Base-by-base conservation (phyloP, 2,113 vertebrate genomes). In the Motacilla tschutschensis region DNA sequence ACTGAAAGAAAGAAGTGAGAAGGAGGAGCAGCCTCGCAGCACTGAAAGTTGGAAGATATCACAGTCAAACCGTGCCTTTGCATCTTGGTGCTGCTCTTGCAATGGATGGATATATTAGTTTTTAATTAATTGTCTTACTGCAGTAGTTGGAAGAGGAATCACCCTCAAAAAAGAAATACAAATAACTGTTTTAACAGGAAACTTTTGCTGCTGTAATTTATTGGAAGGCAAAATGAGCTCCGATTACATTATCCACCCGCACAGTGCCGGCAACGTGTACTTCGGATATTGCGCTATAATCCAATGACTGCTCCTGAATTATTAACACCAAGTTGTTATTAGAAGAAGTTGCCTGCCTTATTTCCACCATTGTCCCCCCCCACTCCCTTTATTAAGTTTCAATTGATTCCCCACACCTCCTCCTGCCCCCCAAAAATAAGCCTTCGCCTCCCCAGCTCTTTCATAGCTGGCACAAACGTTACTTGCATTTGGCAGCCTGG, bases 251-350 rank as follows among this genome's bases (percentile, higher is more conserved):
- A 96, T 93, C 95, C 95, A 90, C 95, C 94, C 94, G 79, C 92
- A 94, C 92, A 95, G 92, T 92, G 93, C 80, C 25, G 36, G 95
- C 92, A 94, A 94, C 41, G 5, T 88, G 75, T 94, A 95, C 95
- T 96, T 96, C 82, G 93, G 94, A 95, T 96, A 96, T 95, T 95
- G 94, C 93, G n/a, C 88, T 95, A 89, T 96, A 96, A 96, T 96
- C 91, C 95, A 96, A 96, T 96, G 95, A 96, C 91, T 94, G 93
- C 93, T 94, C 64, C 85, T 97, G 95, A 97, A 97, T 96, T 97
- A 97, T 97, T 96, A 96, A 97, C 91, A 93, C 85, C 75, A 57
- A 93, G 79, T 93, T 91, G 94, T 96, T 95, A 96, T 97, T 96
- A 97, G 95, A 94, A 91, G 94, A 94, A 96, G 90, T 94, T 95